These are phyloP conservation scores for Rhombomys opimus DNA, from an alignment of 2,113 vertebrate species.

Conservation along the genomic window DNA sequence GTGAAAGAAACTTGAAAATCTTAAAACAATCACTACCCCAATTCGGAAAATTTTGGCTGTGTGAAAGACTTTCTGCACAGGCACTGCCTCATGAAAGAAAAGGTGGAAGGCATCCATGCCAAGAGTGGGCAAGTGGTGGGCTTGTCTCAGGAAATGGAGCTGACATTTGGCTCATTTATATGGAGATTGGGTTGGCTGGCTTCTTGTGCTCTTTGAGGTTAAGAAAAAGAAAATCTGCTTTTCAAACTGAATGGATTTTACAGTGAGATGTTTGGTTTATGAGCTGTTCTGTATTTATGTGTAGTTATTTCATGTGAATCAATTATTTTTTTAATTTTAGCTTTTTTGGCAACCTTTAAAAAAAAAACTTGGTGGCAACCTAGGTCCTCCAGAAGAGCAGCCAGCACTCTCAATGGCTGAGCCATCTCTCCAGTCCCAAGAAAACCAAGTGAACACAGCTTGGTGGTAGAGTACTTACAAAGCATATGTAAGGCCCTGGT, in stretches of 20 bases:
- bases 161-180: conserved; percentile 38
- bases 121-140: not conserved
- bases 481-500: not conserved
- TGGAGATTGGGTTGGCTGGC: conserved; percentile 3
- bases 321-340: not conserved
- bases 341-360: not conserved
- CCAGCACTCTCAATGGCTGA: too few relatives aligned
- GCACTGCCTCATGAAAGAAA: not conserved
- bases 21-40: not conserved
- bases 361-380: not conserved
- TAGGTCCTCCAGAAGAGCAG: too few relatives aligned
- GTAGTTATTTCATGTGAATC: not conserved
- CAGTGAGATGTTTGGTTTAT: not conserved
- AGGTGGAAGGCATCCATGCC: not conserved
- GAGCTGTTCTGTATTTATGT: conserved; percentile 22
- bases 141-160: conserved; percentile 15
- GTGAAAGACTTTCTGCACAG: not conserved
- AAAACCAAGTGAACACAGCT: too few relatives aligned
- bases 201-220: not conserved
- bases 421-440: too few relatives aligned
- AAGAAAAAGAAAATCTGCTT: not conserved
- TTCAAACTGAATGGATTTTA: conserved; percentile 23
- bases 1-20: conserved; percentile 3
- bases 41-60: not conserved
- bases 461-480: too few relatives aligned